Evolutionary conservation across 2,797 vertebrate species (phyloP), one percentile per base, ranked within the genome.

Genomic region (Xerus rutilus): DNA sequence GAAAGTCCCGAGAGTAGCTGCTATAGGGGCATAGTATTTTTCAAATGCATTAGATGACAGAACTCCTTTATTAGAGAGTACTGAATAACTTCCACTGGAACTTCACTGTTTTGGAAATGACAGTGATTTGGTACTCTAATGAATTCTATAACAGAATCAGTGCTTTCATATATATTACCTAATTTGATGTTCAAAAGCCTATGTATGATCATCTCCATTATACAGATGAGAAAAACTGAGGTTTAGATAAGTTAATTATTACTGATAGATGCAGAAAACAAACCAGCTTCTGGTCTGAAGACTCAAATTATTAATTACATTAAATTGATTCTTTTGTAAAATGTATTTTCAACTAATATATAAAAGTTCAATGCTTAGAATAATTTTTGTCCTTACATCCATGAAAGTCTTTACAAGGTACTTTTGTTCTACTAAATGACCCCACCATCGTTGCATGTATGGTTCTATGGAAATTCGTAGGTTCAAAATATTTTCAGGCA

Each of bases 341-440:
- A 90, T 20, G 4, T 18, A 73, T 94, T 95, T 92, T 91, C 23
- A 85, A 89, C 45, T 81, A 82, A 85, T 35, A 87, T 1, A 91
- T 57, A 86, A 64, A 78, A 70, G 14, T 12, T 85, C 78, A 69
- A 21, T 65, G 83, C 30, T 28, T 85, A 85, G 32, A 85, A 49
- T 72, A 81, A 54, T 54, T 52, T 77, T 93, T 89, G 43, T 72
- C 57, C 87, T 84, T 74, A 88, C 62, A 88, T 89, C 67, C 28
- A 86, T 39, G 28, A 74, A 93, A 62, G 14, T 2, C 21, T 73
- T 76, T 69, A 70, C 52, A 86, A 91, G 86, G 28, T 64, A 43
- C 6, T 85, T 92, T 54, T 11, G 25, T 83, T 95, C 85, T 49
- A 89, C 70, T 77, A 93, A 93, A 95, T 83, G 74, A 83, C 45